Percentiles rank a stretch among this genome's conserved stretches.
These are phyloP conservation scores for Hirtodrosophila confusa DNA, from an alignment of 2,888 invertebrate species.

Conservation along the genomic window DNA sequence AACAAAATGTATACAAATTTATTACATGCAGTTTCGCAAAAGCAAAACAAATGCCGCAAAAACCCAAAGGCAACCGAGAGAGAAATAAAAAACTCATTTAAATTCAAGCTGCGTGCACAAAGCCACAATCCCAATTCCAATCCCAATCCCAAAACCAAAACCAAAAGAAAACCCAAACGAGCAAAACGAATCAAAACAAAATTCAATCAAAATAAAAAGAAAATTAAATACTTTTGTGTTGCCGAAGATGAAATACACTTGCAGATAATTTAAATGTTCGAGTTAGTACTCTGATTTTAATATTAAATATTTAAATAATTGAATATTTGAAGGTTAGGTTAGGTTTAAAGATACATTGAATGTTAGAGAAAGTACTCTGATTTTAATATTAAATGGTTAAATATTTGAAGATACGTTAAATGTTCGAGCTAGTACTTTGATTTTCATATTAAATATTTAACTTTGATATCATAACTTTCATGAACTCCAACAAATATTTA, in stretches of 20 bases:
- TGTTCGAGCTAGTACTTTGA: too few relatives aligned
- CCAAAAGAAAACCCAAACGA: slow-evolving; percentile 28
- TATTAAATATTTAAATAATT: too few relatives aligned
- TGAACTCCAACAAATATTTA: too few relatives aligned
- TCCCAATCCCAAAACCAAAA: slow-evolving; percentile 21
- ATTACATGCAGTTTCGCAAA: slow-evolving; percentile 66
- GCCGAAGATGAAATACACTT: slow-evolving; percentile 16
- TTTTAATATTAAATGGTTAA: too few relatives aligned
- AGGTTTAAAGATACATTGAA: too few relatives aligned
- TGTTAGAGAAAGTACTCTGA: too few relatives aligned
- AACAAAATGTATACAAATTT: slow-evolving; percentile 42
- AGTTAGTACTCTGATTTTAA: too few relatives aligned
- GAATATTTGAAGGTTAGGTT: too few relatives aligned
- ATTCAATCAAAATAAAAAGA: slow-evolving; percentile 30
- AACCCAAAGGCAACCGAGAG: slow-evolving; percentile 19
- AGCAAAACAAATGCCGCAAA: slow-evolving; percentile 45
- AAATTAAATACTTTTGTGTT: not conserved
- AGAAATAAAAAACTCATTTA: slow-evolving; percentile 40
- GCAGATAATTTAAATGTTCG: too few relatives aligned
- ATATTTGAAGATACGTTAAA: too few relatives aligned
- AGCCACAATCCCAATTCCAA: slow-evolving; percentile 13
- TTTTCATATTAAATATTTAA: too few relatives aligned
- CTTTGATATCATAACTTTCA: too few relatives aligned
- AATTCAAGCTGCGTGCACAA: slow-evolving; percentile 51
- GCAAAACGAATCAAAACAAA: slow-evolving; percentile 56